Evolutionary conservation across 2,113 vertebrate genomes (phyloP), one percentile per base, ranked within the genome.

Genomic region (Ophthalmolycus amberensis): DNA sequence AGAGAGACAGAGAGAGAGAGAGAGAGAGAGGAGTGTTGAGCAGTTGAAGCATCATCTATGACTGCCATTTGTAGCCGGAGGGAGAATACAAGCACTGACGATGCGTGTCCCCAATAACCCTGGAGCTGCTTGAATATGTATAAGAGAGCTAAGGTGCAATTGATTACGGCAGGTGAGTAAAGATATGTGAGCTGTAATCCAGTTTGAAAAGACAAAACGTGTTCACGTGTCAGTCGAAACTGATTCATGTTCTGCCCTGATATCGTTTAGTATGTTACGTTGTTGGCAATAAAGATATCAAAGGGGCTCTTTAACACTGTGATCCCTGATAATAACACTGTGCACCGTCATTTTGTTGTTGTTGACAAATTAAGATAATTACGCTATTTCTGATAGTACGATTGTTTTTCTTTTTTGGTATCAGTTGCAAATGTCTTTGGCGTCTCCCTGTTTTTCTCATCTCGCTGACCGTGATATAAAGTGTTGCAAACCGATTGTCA

Each of bases 71-170:
- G 15, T 83, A 85, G 85, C 80, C 83, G 62, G 83, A 80, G 82
- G 83, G 75, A 85, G 88, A 79, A 88, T 64, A 79, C 78, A 72
- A 50, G 83, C 85, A 75, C 63, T 87, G 78, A 82, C 85, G 80
- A 80, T 87, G 87, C 77, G 74, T 81, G 77, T 80, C 88, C 72
- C 63, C 82, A 89, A 71, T 90, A 90, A 86, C 37, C 68, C 40
- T 59, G 71, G 58, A 77, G 71, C 73, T 82, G 82, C 79, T 85
- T 82, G 77, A 88, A 82, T 76, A 84, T 82, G 77, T 62, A 79
- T 74, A 64, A 82, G 63, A 68, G 79, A 77, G 79, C 68, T 81
- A 85, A 84, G 69, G 75, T 80, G 59, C 32, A 46, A 68, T 80
- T 86, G 54, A 82, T 79, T 64, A 71, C 56, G 50, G 81, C 72